Evolutionary conservation across 1,140 invertebrate genomes (phyloP).

Genomic region (Drosophila punjabiensis): DNA sequence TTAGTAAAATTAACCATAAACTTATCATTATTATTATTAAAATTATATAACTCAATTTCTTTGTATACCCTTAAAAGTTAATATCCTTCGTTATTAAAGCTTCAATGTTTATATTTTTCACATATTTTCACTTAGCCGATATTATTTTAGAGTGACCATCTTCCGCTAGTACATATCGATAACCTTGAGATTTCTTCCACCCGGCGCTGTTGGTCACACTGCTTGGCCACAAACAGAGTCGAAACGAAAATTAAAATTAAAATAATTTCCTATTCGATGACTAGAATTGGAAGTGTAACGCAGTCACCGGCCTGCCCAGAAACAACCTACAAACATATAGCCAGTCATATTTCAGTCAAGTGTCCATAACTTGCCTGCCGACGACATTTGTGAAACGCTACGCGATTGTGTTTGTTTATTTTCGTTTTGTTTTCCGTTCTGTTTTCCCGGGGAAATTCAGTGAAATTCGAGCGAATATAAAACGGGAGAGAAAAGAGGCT

Average conservation of each 20-base stretch:
- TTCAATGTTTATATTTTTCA: no score
- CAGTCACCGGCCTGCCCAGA: neutral
- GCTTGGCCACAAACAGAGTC: neutral
- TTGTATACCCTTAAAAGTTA: no score
- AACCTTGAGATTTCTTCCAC: neutral
- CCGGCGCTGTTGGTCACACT: neutral
- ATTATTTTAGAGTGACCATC: neutral
- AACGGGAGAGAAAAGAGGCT: neutral
- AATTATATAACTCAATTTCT: no score
- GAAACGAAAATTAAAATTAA: constrained; percentile 1
- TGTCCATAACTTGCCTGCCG: neutral
- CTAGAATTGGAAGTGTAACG: no score
- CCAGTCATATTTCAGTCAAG: neutral
- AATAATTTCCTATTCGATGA: neutral
- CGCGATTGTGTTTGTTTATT: neutral
- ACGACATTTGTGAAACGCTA: neutral
- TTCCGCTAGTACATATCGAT: neutral
- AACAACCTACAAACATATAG: neutral
- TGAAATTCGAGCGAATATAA: neutral
- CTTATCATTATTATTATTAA: no score
- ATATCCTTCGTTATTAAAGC: no score
- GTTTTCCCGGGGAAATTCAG: neutral
- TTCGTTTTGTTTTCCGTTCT: neutral
- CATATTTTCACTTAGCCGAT: neutral
- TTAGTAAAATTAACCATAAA: no score